Evolutionary conservation across 2,113 vertebrate genomes (phyloP).

Genomic region (Mixornis gularis): DNA sequence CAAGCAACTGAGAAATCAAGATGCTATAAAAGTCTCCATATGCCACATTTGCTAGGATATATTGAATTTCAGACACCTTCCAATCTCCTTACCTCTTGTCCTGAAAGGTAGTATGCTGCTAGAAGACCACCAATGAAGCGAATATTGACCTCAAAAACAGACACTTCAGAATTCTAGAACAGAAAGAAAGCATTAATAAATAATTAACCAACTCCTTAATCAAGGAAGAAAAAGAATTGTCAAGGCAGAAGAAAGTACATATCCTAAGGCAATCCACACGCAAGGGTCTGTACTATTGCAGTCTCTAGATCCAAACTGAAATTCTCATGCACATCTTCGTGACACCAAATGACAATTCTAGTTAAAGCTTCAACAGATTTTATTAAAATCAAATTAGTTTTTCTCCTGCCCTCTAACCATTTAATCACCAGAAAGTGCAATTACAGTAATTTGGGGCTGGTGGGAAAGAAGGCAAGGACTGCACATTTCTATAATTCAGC

Average conservation of each 20-base stretch:
- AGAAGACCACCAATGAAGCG: conserved; percentile 94
- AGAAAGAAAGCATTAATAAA: neutral
- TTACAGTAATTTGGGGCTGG: neutral
- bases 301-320: neutral
- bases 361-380: neutral
- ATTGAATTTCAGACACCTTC: neutral
- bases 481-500: neutral
- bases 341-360: neutral
- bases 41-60: neutral
- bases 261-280: neutral
- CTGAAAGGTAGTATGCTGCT: conserved; percentile 93
- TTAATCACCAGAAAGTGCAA: neutral
- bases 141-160: conserved; percentile 97
- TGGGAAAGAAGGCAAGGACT: neutral
- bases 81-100: conserved; percentile 84
- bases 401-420: neutral
- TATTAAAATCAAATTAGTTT: neutral
- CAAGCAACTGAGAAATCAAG: neutral
- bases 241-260: neutral
- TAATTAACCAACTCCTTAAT: neutral
- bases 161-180: conserved; percentile 91
- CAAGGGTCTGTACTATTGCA: neutral
- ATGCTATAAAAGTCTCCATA: neutral
- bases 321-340: neutral
- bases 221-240: neutral